phyloP scores from a whole-genome alignment of 2,797 vertebrate species.

The Echiichthys vipera region DNA sequence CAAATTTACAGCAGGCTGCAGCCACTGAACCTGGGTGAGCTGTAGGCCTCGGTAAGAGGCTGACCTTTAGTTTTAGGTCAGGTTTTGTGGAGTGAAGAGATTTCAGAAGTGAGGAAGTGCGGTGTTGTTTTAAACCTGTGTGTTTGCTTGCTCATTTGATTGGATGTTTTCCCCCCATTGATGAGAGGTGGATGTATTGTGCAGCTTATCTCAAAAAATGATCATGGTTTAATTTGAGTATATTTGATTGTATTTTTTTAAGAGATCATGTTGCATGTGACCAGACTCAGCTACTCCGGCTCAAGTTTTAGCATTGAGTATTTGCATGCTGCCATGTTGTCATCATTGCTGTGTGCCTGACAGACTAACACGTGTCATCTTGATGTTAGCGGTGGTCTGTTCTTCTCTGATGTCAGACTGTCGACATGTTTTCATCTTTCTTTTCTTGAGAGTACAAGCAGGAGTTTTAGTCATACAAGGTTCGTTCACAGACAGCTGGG shows the following conservation, averaged over 20 bases:
- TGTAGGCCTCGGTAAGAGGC: constrained; percentile 79
- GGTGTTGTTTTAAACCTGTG: constrained; percentile 76
- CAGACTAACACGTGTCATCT: constrained; percentile 9
- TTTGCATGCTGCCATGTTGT: constrained; percentile 15
- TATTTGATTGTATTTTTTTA: constrained; percentile 16
- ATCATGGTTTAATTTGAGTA: neutral
- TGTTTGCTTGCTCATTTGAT: constrained; percentile 83
- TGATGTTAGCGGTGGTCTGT: neutral
- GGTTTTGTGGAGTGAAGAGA: constrained; percentile 75
- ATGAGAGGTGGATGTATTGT: constrained; percentile 32
- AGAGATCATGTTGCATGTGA: constrained; percentile 14
- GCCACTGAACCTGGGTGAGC: constrained; percentile 75
- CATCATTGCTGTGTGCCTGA: neutral
- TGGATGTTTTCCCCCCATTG: constrained; percentile 56
- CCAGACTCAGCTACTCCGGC: neutral
- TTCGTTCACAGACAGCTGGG: constrained; percentile 6
- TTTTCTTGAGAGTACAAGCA: constrained; percentile 28
- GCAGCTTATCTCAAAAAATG: constrained; percentile 41
- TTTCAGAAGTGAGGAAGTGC: constrained; percentile 79
- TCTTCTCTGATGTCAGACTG: constrained; percentile 35
- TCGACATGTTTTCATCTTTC: constrained; percentile 36
- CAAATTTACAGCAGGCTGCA: constrained; percentile 83
- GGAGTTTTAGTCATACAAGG: constrained; percentile 14
- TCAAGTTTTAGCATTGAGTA: neutral
- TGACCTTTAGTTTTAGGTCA: constrained; percentile 79